Conservation (phyloP, 2,113 vertebrate genomes). For the Gasterosteus aculeatus region DNA sequence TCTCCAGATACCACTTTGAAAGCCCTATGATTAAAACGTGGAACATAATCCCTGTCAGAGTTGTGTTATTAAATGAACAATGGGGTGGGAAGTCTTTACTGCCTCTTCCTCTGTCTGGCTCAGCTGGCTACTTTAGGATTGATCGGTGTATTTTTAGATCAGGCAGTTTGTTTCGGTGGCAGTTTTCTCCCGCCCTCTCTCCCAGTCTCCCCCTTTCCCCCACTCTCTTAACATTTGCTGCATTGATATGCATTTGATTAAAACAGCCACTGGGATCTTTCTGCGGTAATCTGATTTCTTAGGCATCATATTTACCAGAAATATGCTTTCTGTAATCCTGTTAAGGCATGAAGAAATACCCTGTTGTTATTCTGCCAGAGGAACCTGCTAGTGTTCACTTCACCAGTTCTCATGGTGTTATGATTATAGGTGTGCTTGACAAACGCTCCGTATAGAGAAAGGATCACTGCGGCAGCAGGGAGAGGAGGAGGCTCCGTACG, state of each 20-base stretch:
- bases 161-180: slow-evolving; percentile 22
- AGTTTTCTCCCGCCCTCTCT: neutral
- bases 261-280: neutral
- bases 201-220: neutral
- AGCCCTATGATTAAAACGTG: neutral
- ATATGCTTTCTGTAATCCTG: neutral
- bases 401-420: neutral
- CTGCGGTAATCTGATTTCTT: slow-evolving; percentile 7
- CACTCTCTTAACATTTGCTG: neutral
- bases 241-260: slow-evolving; percentile 11
- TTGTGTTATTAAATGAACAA: slow-evolving; percentile 21
- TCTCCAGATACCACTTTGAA: neutral
- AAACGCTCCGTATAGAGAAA: neutral
- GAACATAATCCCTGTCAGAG: neutral
- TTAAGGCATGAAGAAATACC: neutral
- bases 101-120: slow-evolving; percentile 16
- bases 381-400: neutral
- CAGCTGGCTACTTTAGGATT: slow-evolving; percentile 27
- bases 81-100: slow-evolving; percentile 21
- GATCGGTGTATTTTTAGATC: slow-evolving; percentile 51
- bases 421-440: neutral
- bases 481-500: neutral
- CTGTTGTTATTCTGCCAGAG: neutral
- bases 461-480: neutral
- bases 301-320: neutral